These are phyloP conservation scores for Poeciliopsis infans DNA, from an alignment of 2,797 vertebrate species.

Conservation along the genomic window DNA sequence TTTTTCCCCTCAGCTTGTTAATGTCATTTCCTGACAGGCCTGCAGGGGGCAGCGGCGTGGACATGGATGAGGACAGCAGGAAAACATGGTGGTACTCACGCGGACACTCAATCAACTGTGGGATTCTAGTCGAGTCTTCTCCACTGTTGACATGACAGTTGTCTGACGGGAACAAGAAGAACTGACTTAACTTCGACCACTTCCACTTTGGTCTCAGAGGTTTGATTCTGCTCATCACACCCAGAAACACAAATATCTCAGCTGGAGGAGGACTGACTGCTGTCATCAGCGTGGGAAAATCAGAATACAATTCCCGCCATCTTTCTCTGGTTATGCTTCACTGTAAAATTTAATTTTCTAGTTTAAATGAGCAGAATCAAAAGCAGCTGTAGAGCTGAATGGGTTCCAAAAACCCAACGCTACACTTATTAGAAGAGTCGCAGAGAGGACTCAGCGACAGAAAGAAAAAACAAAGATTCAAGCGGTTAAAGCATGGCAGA, in stretches of 20 bases:
- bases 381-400: slow-evolving; percentile 8
- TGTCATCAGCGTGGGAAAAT: neutral
- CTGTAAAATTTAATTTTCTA: neutral
- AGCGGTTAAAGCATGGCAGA: slow-evolving; percentile 30
- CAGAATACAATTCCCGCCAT: neutral
- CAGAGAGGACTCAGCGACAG: slow-evolving; percentile 18
- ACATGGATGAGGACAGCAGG: slow-evolving; percentile 62
- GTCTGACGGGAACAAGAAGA: slow-evolving; percentile 95
- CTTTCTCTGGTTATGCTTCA: neutral
- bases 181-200: slow-evolving; percentile 72
- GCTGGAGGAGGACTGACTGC: neutral
- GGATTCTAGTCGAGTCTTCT: slow-evolving; percentile 94
- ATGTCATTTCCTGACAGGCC: neutral
- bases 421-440: slow-evolving; percentile 1
- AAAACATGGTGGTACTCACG: slow-evolving; percentile 89
- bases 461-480: slow-evolving; percentile 42
- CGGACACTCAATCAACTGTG: slow-evolving; percentile 95
- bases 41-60: neutral
- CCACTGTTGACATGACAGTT: slow-evolving; percentile 97
- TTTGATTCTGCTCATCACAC: slow-evolving; percentile 41
- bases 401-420: slow-evolving; percentile 10
- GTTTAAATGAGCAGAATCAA: slow-evolving; percentile 43
- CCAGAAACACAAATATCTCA: neutral
- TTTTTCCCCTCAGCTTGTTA: neutral
- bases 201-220: slow-evolving; percentile 6